Conservation (phyloP, 2,113 vertebrate species). For the Pitta sordida region DNA sequence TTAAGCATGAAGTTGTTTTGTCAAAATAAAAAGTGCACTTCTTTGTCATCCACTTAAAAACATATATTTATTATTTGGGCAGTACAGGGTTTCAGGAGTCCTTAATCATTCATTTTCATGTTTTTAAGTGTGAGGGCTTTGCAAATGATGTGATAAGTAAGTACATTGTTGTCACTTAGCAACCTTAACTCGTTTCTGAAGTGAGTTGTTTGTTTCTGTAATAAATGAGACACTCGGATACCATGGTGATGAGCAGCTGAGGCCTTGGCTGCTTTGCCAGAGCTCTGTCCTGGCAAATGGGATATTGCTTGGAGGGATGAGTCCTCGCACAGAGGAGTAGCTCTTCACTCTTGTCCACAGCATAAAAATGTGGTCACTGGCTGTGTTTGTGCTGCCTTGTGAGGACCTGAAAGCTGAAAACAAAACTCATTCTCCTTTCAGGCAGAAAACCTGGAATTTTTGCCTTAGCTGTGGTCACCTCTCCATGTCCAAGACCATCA, state of each 20-base stretch:
- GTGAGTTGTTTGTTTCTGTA: slow-evolving; percentile 64
- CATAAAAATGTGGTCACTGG: neutral
- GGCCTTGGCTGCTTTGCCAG: slow-evolving; percentile 14
- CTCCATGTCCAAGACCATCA: neutral
- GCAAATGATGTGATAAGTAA: slow-evolving; percentile 61
- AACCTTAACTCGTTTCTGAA: slow-evolving; percentile 60
- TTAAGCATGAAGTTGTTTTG: neutral
- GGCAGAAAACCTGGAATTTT: neutral
- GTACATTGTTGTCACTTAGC: slow-evolving; percentile 68
- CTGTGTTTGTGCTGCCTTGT: neutral
- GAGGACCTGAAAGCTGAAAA: neutral
- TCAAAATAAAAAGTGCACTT: neutral
- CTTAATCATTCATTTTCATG: slow-evolving; percentile 49
- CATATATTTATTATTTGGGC: slow-evolving; percentile 4
- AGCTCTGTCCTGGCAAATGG: neutral
- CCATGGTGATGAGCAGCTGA: slow-evolving; percentile 56
- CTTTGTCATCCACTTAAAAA: slow-evolving; percentile 8
- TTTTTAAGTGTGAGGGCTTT: slow-evolving; percentile 56
- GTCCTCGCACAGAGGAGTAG: neutral
- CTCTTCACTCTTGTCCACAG: neutral
- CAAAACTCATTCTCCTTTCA: neutral
- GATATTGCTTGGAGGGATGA: neutral
- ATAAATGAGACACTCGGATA: slow-evolving; percentile 57
- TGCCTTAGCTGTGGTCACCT: neutral
- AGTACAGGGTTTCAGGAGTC: slow-evolving; percentile 28